A percentile compares a stretch with the other conserved stretches of the same genome.
Conservation (phyloP, 2,113 vertebrate species). For the Rhabdornis inornatus region DNA sequence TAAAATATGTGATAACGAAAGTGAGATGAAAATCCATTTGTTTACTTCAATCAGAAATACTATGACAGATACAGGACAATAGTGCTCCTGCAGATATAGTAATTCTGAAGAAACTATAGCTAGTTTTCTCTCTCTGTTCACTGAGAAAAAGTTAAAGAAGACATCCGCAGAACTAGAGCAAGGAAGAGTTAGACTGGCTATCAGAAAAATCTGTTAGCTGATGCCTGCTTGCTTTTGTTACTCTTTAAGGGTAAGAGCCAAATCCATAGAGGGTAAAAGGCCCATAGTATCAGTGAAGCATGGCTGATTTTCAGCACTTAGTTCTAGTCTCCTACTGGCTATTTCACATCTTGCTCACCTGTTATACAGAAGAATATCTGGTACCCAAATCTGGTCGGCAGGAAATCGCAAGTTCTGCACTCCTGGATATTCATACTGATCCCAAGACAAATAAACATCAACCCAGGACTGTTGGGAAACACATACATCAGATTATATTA, state of each 20-base stretch:
- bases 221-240: not conserved
- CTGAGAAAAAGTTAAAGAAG: not conserved
- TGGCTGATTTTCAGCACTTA: not conserved
- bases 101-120: not conserved
- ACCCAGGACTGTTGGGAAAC: slow-evolving; percentile 77
- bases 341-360: slow-evolving; percentile 69
- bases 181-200: not conserved
- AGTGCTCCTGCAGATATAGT: not conserved
- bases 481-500: not conserved
- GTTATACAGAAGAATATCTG: slow-evolving; percentile 91
- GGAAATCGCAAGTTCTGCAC: slow-evolving; percentile 88
- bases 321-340: not conserved
- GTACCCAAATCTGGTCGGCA: slow-evolving; percentile 84
- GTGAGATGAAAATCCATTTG: not conserved
- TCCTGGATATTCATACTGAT: slow-evolving; percentile 80
- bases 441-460: slow-evolving; percentile 86
- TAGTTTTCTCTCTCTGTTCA: not conserved
- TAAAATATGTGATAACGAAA: not conserved
- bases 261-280: not conserved
- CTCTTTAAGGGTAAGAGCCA: not conserved
- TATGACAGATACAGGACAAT: not conserved
- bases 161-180: not conserved
- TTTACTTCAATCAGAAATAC: not conserved
- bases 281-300: not conserved
- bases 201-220: not conserved